Percentiles rank a stretch among this genome's conserved stretches.
phyloP scores from a whole-genome alignment of 2,888 invertebrate species.

The Criorhina ranunculi region DNA sequence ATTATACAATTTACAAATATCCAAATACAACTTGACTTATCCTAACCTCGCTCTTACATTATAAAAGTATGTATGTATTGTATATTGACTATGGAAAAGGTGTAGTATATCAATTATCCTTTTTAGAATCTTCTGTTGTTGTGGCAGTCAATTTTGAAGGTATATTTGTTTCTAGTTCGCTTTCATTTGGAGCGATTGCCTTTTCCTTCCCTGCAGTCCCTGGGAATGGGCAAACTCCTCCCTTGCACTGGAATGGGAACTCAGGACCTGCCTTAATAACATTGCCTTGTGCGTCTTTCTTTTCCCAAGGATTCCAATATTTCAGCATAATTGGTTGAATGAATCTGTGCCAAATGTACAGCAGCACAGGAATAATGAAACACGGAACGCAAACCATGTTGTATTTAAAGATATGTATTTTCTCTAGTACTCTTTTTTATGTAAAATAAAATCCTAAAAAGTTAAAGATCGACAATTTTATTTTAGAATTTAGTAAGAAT shows the following conservation, averaged over 20 bases:
- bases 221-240: conserved; percentile 85
- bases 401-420: background rate
- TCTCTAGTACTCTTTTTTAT: background rate
- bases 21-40: conserved; percentile 29
- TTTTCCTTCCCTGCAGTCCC: conserved; percentile 76
- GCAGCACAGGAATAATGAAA: conserved; percentile 92
- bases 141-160: background rate
- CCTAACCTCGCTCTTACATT: conserved; percentile 17
- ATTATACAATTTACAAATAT: conserved; percentile 34
- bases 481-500: no score
- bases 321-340: conserved; percentile 92
- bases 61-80: background rate
- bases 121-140: conserved; percentile 42
- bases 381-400: conserved; percentile 93
- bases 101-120: conserved; percentile 50
- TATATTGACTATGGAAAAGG: background rate
- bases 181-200: background rate
- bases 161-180: background rate
- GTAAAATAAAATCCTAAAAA: no score
- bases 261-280: conserved; percentile 85
- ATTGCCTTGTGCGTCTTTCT: conserved; percentile 87
- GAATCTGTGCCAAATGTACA: conserved; percentile 93
- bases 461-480: no score
- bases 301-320: conserved; percentile 93
- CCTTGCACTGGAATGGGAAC: conserved; percentile 87